Conservation (phyloP, 2,113 vertebrate species). For the Hemiprocne comata region DNA sequence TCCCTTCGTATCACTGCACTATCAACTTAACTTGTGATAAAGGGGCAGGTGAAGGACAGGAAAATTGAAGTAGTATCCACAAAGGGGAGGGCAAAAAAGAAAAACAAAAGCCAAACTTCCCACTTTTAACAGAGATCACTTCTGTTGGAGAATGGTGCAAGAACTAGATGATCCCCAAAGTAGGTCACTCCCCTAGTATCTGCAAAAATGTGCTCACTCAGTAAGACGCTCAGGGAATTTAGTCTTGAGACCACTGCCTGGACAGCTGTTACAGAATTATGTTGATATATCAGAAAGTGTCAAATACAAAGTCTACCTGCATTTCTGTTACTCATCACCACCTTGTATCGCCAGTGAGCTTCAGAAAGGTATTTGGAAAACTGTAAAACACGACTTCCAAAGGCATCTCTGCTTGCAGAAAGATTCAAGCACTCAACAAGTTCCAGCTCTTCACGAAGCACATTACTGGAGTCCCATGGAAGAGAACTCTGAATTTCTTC, state of each 20-base stretch:
- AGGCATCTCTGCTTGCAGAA: constrained; percentile 79
- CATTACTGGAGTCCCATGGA: constrained; percentile 67
- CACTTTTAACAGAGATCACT: not conserved
- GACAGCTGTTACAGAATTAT: not conserved
- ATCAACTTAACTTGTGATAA: not conserved
- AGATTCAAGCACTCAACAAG: constrained; percentile 79
- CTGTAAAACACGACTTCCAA: constrained; percentile 79
- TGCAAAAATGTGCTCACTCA: not conserved
- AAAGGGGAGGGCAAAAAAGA: not conserved
- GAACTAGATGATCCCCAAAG: not conserved
- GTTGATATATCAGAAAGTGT: not conserved
- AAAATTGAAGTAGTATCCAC: not conserved
- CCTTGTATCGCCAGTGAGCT: constrained; percentile 93
- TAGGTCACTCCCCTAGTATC: not conserved
- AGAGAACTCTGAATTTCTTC: constrained; percentile 81
- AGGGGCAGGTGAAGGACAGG: not conserved
- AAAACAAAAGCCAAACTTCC: not conserved
- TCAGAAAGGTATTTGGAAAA: constrained; percentile 92
- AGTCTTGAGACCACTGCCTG: not conserved
- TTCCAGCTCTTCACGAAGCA: constrained; percentile 68
- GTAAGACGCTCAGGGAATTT: not conserved
- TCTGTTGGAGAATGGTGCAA: not conserved
- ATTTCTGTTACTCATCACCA: constrained; percentile 87
- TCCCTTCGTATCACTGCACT: not conserved
- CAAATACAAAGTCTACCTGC: constrained; percentile 75